Evolutionary conservation across 2,888 invertebrate genomes (phyloP).

Genomic region (Mimas tiliae): DNA sequence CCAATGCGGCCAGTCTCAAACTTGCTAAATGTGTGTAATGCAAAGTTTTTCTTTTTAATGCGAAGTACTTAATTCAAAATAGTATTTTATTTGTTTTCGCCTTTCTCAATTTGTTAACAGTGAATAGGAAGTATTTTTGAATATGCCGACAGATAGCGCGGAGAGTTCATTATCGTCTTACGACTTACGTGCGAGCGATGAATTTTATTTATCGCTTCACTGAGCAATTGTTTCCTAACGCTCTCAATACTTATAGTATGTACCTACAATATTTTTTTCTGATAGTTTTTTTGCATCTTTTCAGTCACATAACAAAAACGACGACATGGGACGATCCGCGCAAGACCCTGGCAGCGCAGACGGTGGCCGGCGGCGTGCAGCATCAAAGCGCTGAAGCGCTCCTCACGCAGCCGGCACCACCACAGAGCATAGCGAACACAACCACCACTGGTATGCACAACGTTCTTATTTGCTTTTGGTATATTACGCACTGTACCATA

Average conservation of each 20-base stretch:
- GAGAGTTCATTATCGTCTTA: conserved; percentile 13
- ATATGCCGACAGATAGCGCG: conserved; percentile 10
- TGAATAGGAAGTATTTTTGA: conserved; percentile 17
- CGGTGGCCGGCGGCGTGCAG: conserved; percentile 76
- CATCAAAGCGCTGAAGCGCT: conserved; percentile 81
- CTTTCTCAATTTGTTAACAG: conserved; percentile 14
- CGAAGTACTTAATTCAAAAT: neutral
- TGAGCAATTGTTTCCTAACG: conserved; percentile 6
- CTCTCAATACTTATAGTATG: neutral
- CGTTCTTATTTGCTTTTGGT: neutral
- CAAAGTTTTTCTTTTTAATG: neutral
- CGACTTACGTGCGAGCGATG: conserved; percentile 6
- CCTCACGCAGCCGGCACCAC: conserved; percentile 70
- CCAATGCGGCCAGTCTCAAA: neutral
- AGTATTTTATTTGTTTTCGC: conserved; percentile 29
- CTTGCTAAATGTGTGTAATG: neutral
- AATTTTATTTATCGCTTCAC: conserved; percentile 10
- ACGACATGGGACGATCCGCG: conserved; percentile 97
- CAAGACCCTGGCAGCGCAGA: conserved; percentile 89
- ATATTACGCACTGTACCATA: neutral
- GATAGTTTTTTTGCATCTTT: conserved; percentile 43
- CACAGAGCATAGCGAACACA: conserved; percentile 66
- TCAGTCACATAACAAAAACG: conserved; percentile 93
- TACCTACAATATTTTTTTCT: neutral
- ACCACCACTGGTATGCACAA: conserved; percentile 63